Percentiles rank a stretch among this genome's conserved stretches.
phyloP scores from a whole-genome alignment of 2,797 vertebrate species.

The Semaprochilodus insignis region DNA sequence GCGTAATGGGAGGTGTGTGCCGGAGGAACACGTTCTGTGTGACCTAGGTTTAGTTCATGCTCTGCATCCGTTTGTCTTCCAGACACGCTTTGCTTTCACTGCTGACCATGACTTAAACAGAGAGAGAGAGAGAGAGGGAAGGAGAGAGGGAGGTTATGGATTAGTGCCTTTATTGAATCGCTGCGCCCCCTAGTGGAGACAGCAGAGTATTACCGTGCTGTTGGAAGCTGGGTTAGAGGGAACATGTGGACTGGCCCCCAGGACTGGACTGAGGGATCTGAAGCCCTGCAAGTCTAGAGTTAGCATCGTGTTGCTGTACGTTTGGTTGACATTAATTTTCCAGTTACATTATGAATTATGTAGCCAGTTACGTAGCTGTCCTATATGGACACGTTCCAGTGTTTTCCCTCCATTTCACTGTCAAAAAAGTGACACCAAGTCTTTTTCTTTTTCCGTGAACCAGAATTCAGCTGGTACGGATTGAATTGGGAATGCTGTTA shows the following conservation, averaged over 20 bases:
- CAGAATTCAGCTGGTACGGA: too few species aligned
- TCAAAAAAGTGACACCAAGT: too few species aligned
- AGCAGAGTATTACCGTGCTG: neutral
- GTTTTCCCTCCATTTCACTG: too few species aligned
- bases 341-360: neutral
- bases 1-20: slow-evolving; percentile 18
- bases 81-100: slow-evolving; percentile 62
- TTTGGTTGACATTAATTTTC: neutral
- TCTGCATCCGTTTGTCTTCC: slow-evolving; percentile 54
- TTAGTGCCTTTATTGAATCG: slow-evolving; percentile 55
- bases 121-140: slow-evolving; percentile 51
- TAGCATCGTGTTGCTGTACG: neutral
- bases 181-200: slow-evolving; percentile 20
- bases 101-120: slow-evolving; percentile 54
- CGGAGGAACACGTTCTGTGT: slow-evolving; percentile 19
- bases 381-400: too few species aligned
- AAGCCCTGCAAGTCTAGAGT: neutral
- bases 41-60: slow-evolving; percentile 44
- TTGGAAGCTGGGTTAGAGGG: neutral
- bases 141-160: slow-evolving; percentile 25
- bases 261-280: neutral
- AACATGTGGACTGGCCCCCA: neutral
- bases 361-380: neutral
- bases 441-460: too few species aligned
- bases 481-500: too few species aligned